A percentile compares a stretch with the other conserved stretches of the same genome.
Evolutionary conservation across 1,140 invertebrate species (phyloP).

Genomic region (Araneus ventricosus): DNA sequence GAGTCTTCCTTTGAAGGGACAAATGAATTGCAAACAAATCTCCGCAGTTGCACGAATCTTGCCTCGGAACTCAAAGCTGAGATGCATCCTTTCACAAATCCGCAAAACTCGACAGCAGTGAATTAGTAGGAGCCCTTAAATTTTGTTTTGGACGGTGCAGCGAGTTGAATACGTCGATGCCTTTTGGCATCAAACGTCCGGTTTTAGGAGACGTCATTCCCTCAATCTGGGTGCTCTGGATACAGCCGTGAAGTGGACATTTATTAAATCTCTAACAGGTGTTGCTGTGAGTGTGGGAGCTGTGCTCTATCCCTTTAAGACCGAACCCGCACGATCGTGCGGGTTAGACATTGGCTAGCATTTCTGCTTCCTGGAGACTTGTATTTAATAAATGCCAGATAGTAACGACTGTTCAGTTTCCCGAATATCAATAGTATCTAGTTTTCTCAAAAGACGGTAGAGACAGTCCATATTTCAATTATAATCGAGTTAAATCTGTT

Average conservation of each 20-base stretch:
- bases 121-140: neutral
- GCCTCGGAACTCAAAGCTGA: neutral
- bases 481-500: too few relatives aligned
- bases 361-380: too few relatives aligned
- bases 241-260: neutral
- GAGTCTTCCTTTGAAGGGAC: neutral
- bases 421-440: too few relatives aligned
- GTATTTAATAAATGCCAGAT: too few relatives aligned
- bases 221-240: neutral
- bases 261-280: slow-evolving; percentile 24
- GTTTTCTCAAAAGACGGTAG: too few relatives aligned
- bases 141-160: neutral
- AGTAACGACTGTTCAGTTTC: too few relatives aligned
- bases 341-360: too few relatives aligned
- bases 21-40: neutral
- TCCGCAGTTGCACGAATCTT: neutral
- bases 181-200: slow-evolving; percentile 3
- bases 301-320: neutral
- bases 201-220: neutral
- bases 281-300: neutral
- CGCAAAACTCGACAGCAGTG: neutral
- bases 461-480: too few relatives aligned
- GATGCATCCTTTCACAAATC: slow-evolving; percentile 3
- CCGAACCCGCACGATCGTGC: too few relatives aligned
- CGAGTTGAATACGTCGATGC: neutral